Base-by-base conservation (phyloP, 2,797 vertebrate genomes). In the Sebastolobus altivelis region DNA sequence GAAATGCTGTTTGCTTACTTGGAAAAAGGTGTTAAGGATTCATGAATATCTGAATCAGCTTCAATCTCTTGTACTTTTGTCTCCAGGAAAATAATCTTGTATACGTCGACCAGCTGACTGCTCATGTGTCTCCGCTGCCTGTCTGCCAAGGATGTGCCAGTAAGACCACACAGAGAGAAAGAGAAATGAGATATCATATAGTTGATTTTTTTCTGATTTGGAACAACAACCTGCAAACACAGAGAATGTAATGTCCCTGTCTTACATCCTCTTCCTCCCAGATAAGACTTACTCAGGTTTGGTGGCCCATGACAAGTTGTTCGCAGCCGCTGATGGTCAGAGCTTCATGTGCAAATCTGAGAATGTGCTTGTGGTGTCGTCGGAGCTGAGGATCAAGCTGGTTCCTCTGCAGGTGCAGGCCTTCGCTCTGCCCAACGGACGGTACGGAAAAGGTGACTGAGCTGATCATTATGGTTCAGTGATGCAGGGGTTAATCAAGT, bases 311-410 rank as follows among this genome's bases (percentile, higher is more conserved):
- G 27, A 88, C 0, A 91, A 92, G 75, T 80, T 97, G 81, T 98
- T 98, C 40, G 65, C 75, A 67, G 87, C 96, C 0, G 82, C 55
- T 6, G 31, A 82, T 0, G 95, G 96, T 37, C 88, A 76, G 67
- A 97, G 96, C 87, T 98, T 97, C 88, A 96, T 68, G 67, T 99
- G 98, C 80, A 90, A 89, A 38, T 97, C 96, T 31, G 90, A 91
- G 62, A 95, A 83, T 54, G 88, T 75, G n/a, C 52, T 97, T 2
- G 2, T 13, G 59, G 74, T 96, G 79, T 93, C 96, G 2, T 71
- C 81, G 11, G 56, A 84, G 72, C 89, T 99, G 63, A 93, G 65
- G 5, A 80, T 99, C 55, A 94, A 95, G 68, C 86, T 97, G 40
- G 76, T 93, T 27, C 81, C 95, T 20, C 85, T 97, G 79, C 95